These are phyloP conservation scores for Piprites chloris DNA, from an alignment of 2,113 vertebrate species.

Conservation along the genomic window DNA sequence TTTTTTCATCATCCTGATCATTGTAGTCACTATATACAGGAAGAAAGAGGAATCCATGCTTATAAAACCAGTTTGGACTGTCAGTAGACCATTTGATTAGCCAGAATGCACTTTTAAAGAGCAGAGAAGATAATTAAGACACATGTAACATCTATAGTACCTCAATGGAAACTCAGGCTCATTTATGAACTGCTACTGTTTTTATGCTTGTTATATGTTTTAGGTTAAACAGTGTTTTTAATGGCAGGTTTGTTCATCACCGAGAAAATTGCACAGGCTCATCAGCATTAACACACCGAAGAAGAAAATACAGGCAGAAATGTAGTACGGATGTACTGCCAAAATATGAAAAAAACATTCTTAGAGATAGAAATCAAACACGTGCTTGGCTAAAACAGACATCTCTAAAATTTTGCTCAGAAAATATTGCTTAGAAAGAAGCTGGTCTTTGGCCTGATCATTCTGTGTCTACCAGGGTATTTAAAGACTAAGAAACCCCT, in stretches of 20 bases:
- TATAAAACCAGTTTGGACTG: neutral
- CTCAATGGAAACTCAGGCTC: constrained; percentile 56
- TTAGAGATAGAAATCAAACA: neutral
- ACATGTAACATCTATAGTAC: constrained; percentile 35
- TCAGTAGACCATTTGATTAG: neutral
- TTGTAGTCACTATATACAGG: neutral
- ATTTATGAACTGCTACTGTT: constrained; percentile 51
- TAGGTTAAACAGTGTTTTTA: constrained; percentile 59
- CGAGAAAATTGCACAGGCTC: constrained; percentile 38
- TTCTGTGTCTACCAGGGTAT: neutral
- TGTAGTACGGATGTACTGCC: neutral
- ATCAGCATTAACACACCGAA: constrained; percentile 21
- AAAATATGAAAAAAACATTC: neutral
- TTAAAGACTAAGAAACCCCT: neutral
- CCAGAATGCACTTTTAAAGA: constrained; percentile 1
- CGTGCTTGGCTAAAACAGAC: neutral
- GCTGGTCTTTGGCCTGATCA: neutral
- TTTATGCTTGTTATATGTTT: constrained; percentile 55
- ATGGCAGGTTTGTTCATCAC: constrained; percentile 57
- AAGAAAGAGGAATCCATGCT: neutral
- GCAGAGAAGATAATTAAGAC: constrained; percentile 38
- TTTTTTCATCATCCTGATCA: neutral
- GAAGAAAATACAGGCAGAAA: neutral
- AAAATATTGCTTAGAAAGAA: neutral
- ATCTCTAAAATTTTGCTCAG: neutral